Conservation (phyloP, 2,113 vertebrate genomes). For the Caracal caracal region DNA sequence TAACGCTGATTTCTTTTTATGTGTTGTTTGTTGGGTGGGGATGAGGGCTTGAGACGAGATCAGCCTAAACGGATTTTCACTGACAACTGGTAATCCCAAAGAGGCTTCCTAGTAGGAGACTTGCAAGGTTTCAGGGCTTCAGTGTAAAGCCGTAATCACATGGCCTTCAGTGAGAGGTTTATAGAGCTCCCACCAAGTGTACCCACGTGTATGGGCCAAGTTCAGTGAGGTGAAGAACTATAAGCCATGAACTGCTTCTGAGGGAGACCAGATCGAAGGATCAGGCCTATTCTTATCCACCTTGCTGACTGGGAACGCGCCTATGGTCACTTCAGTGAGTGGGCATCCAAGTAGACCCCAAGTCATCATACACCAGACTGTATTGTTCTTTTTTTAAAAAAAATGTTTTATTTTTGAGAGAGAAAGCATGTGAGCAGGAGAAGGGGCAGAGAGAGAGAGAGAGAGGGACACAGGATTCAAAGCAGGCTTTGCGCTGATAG, state of each 20-base stretch:
- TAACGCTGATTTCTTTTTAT: background rate
- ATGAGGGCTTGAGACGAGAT: constrained; percentile 11
- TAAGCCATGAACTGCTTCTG: background rate
- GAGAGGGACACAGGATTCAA: too few species aligned
- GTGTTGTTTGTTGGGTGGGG: background rate
- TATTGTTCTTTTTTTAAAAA: background rate
- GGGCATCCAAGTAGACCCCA: background rate
- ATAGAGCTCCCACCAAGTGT: background rate
- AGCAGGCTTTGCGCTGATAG: too few species aligned
- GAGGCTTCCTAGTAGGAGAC: background rate
- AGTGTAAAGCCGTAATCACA: rapidly evolving
- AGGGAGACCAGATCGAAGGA: background rate
- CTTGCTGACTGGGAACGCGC: background rate
- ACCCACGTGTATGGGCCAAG: background rate
- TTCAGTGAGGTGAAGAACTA: background rate
- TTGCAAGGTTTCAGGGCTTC: background rate
- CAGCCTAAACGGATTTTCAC: background rate
- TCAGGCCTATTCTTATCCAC: background rate
- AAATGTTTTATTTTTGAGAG: too few species aligned
- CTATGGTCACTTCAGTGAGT: background rate
- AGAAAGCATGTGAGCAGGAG: too few species aligned
- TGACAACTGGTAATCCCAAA: background rate
- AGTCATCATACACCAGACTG: background rate
- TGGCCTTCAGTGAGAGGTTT: background rate
- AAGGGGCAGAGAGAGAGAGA: too few species aligned